Evolutionary conservation across 2,113 vertebrate species (phyloP).

Genomic region (Nanorana parkeri): DNA sequence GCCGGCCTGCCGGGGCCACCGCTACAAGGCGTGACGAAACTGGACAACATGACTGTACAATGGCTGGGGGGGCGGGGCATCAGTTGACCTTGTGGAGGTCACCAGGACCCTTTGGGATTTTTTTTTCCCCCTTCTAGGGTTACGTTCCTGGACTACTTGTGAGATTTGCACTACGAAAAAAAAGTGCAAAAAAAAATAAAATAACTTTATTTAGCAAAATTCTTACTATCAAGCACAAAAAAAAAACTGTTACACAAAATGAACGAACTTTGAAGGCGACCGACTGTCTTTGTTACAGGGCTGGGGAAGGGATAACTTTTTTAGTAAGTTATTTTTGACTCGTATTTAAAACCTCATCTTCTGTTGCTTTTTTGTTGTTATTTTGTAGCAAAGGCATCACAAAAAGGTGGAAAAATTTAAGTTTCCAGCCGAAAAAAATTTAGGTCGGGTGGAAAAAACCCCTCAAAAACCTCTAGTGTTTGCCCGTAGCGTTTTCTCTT

Average conservation of each 20-base stretch:
- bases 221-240: conserved; percentile 47
- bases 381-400: conserved; percentile 18
- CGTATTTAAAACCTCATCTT: conserved; percentile 48
- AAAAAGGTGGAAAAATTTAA: conserved; percentile 2
- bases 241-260: conserved; percentile 49
- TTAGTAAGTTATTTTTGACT: conserved; percentile 55
- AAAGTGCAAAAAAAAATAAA: too few relatives aligned
- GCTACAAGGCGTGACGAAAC: too few relatives aligned
- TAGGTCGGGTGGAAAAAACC: neutral
- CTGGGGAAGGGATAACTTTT: conserved; percentile 43
- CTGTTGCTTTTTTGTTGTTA: neutral
- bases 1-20: neutral
- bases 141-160: too few relatives aligned
- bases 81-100: too few relatives aligned
- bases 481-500: neutral
- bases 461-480: neutral
- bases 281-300: conserved; percentile 53
- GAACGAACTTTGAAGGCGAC: conserved; percentile 12
- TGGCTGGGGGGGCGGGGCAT: too few relatives aligned
- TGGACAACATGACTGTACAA: too few relatives aligned
- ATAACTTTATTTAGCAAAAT: too few relatives aligned
- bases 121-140: too few relatives aligned
- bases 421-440: conserved; percentile 2
- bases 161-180: too few relatives aligned
- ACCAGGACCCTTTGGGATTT: too few relatives aligned